These are phyloP conservation scores for Pyrrhia umbra DNA, from an alignment of 2,888 invertebrate species.

Conservation along the genomic window DNA sequence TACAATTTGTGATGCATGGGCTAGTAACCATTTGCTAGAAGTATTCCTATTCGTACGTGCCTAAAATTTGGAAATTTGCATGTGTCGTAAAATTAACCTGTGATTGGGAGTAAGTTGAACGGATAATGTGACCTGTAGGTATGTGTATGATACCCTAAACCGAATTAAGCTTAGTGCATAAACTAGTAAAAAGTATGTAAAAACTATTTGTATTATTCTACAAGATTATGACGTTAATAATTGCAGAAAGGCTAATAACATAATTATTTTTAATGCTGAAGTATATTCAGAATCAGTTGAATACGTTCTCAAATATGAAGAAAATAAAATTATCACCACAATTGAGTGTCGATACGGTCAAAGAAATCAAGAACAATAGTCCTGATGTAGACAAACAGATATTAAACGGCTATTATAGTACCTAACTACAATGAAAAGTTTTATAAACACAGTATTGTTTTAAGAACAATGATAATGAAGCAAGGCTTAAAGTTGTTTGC, in stretches of 20 bases:
- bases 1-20: conserved; percentile 48
- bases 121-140: not conserved
- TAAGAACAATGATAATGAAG: conserved; percentile 31
- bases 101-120: conserved; percentile 23
- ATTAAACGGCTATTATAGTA: not conserved
- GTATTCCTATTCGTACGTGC: conserved; percentile 46
- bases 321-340: not conserved
- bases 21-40: conserved; percentile 48
- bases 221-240: too few species aligned
- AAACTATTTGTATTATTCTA: not conserved
- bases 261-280: not conserved
- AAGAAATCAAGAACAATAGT: conserved; percentile 24
- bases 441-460: conserved; percentile 34
- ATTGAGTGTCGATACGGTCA: not conserved
- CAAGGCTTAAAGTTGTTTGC: not conserved
- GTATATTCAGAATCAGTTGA: not conserved
- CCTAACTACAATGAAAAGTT: conserved; percentile 22
- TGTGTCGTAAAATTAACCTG: conserved; percentile 37
- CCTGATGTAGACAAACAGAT: conserved; percentile 10
- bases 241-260: too few species aligned
- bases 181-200: not conserved
- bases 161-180: not conserved
- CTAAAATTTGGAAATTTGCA: conserved; percentile 50
- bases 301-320: conserved; percentile 4
- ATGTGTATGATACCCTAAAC: not conserved